Evolutionary conservation across 2,797 vertebrate genomes (phyloP), one percentile per base, ranked within the genome.

Genomic region (Chelon labrosus): DNA sequence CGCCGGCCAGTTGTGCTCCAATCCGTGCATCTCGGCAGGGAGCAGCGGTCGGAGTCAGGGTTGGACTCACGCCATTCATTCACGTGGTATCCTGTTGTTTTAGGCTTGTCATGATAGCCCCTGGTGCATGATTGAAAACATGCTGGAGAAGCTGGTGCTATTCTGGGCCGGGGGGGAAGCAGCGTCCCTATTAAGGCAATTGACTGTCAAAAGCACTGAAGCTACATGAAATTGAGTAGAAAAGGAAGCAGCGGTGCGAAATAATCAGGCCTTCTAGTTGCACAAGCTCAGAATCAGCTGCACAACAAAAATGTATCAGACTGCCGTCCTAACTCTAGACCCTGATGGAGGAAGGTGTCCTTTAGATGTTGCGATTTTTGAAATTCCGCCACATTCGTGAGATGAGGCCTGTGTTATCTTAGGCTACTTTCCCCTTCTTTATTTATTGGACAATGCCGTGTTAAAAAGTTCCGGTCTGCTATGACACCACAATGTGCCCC

Each of bases 41-140:
- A 54, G 79, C 55, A 27, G 71, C 71, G 68, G 79, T 65, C 58
- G 11, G 55, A 76, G 64, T 51, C 57, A 0, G 44, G 73, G 44
- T 59, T 88, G 83, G 83, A 89, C 52, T 42, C 20, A 46, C 2
- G 81, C 89, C 88, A 89, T 70, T 72, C 70, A 80, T 88, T 88
- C 85, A 89, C 83, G 41, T 88, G 82, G 73, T 87, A 69, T 88
- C 81, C 89, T 89, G 91, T 91, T 91, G 84, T 86, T 90, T 87
- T 82, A 84, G 83, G 73, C 76, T 53, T 73, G 84, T 88, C 90
- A 77, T 80, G 81, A 90, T 87, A 62, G 84, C 73, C 79, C 67
- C 69, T 68, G 83, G 79, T 75, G 79, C 73, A 41, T 88, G 90
- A 90, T 88, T 89, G 75, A 84, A 90, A 91, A 87, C 89, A 86